Percentiles rank a stretch among this genome's conserved stretches.
Evolutionary conservation across 2,113 vertebrate genomes (phyloP).

Genomic region (Xyrauchen texanus): DNA sequence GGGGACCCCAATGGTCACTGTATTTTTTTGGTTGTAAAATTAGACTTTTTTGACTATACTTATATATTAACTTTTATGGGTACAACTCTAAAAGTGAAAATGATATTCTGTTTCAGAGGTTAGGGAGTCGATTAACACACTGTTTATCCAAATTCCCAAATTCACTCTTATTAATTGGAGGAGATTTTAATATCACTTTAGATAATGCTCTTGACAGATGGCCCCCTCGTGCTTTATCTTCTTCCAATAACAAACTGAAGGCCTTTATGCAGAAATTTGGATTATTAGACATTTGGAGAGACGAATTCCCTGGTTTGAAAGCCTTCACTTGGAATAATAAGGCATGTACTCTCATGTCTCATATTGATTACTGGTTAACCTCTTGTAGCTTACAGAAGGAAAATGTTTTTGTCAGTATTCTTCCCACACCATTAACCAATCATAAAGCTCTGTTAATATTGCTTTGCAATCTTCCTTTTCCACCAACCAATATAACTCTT

Average conservation of each 20-base stretch:
- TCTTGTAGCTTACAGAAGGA: neutral
- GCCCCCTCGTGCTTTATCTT: neutral
- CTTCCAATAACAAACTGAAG: neutral
- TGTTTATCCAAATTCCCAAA: neutral
- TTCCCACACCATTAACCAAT: neutral
- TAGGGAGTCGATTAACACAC: neutral
- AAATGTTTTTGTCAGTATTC: neutral
- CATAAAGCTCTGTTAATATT: neutral
- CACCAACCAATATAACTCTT: neutral
- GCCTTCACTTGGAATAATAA: neutral
- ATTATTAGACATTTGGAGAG: neutral
- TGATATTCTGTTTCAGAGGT: neutral
- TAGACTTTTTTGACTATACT: neutral
- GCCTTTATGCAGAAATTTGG: constrained; percentile 3
- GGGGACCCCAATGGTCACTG: neutral
- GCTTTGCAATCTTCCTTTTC: neutral
- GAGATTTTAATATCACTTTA: constrained; percentile 5
- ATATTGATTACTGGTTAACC: neutral
- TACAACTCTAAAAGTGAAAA: neutral
- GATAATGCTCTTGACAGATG: neutral
- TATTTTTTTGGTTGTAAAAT: neutral
- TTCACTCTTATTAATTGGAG: too few species aligned
- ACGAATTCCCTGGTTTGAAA: neutral
- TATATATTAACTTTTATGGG: neutral
- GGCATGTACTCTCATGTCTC: neutral